Conservation (phyloP, 2,888 invertebrate genomes). For the Drosophila ochracea region DNA sequence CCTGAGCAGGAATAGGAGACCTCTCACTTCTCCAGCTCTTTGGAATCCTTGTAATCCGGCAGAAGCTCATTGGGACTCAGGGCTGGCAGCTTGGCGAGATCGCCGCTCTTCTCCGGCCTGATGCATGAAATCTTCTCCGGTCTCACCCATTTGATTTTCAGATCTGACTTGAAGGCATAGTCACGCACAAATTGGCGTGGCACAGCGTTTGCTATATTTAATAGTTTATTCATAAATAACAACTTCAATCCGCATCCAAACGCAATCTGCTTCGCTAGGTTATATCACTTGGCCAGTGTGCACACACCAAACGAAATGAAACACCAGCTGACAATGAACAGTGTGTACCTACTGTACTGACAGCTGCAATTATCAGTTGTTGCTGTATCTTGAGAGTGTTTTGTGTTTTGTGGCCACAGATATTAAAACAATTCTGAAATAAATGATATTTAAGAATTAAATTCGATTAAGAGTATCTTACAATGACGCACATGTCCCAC, state of each 20-base stretch:
- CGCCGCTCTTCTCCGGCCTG: slow-evolving; percentile 90
- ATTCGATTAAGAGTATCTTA: slow-evolving; percentile 2
- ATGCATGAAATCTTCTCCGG: slow-evolving; percentile 89
- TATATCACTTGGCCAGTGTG: slow-evolving; percentile 68
- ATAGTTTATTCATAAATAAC: slow-evolving; percentile 72
- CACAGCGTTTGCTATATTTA: slow-evolving; percentile 48
- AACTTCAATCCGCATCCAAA: slow-evolving; percentile 14
- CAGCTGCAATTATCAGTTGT: slow-evolving; percentile 36
- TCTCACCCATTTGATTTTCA: slow-evolving; percentile 92
- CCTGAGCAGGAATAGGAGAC: too few species aligned
- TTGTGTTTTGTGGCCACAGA: slow-evolving; percentile 10
- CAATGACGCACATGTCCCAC: slow-evolving; percentile 69
- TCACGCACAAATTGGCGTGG: slow-evolving; percentile 76
- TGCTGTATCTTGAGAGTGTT: slow-evolving; percentile 29
- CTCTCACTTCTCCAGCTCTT: slow-evolving; percentile 89
- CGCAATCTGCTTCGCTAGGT: slow-evolving; percentile 24
- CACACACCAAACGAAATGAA: slow-evolving; percentile 8
- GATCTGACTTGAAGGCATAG: slow-evolving; percentile 88
- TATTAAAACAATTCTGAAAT: slow-evolving; percentile 7
- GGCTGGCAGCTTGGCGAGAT: slow-evolving; percentile 87
- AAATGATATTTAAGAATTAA: background rate
- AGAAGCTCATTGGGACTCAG: slow-evolving; percentile 86
- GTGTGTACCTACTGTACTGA: slow-evolving; percentile 33
- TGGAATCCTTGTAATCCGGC: slow-evolving; percentile 87
- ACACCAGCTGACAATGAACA: slow-evolving; percentile 44